Base-by-base conservation (phyloP, 2,113 vertebrate species). In the Gasterosteus aculeatus region DNA sequence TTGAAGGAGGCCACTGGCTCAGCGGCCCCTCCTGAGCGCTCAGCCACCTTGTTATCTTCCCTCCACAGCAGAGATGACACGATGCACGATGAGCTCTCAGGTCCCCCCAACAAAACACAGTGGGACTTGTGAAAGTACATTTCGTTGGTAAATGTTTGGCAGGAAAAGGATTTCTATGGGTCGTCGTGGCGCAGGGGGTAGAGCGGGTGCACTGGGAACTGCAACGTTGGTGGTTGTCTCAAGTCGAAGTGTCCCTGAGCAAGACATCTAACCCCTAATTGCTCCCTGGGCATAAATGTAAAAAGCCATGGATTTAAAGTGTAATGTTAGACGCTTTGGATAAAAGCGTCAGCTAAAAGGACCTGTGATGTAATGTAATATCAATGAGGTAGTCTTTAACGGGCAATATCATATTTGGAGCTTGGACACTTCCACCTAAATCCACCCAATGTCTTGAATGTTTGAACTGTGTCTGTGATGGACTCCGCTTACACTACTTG, bases 1-100 rank as follows among this genome's bases (percentile, higher is more conserved):
- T 22, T 77, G 54, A 78, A 41, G 41, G 33, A 81, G 70, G 10
- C 49, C 72, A 31, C 29, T 42, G 46, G 8, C 47, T 53, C 26
- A 16, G 29, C 10, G 9, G 29, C 38, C 31, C 12, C 39, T 58
- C 44, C 29, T 51, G 47, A 51, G 49, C 49, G 10, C 10, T n/a
- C n/a, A 57, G 53, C 26, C 54, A 22, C 8, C 31, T 57, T 15
- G 29, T 57, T 29, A 8, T 7, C 14, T 15, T 16, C 3, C 8
- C 29, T 57, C 14, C 54, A 31, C 14, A 1, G 54, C 26, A 0
- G 31, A 35, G 18, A 22, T 5, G 10, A 41, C 15, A 3, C 3
- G 5, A 12, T 39, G 5, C n/a, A n/a, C 22, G 6, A 8, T 9
- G 16, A 18, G 4, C 56, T 58, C 15, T 31, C 29, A 3, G 15